A percentile compares a stretch with the other conserved stretches of the same genome.
phyloP scores from a whole-genome alignment of 2,797 vertebrate genomes.

The Paguma larvata region DNA sequence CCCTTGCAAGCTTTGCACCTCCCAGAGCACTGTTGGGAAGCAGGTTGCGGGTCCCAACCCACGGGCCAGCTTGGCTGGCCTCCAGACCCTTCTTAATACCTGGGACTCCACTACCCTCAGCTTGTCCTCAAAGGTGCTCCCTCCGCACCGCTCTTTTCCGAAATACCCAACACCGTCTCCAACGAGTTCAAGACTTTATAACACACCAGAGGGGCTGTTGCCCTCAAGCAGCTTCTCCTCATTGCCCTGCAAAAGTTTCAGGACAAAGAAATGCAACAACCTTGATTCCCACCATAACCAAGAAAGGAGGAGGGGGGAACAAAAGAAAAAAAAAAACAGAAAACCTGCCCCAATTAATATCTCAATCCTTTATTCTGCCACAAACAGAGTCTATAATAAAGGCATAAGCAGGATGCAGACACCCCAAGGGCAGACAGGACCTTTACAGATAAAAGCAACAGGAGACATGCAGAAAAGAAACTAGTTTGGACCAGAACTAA shows the following conservation, averaged over 20 bases:
- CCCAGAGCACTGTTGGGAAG: neutral
- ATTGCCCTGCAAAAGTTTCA: neutral
- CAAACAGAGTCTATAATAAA: neutral
- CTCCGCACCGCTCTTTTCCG: neutral
- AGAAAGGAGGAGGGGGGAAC: neutral
- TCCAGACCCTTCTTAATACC: neutral
- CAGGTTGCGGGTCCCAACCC: neutral
- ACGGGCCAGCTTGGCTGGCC: too few relatives aligned
- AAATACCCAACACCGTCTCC: neutral
- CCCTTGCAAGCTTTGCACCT: neutral
- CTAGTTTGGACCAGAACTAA: neutral
- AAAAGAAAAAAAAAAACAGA: neutral
- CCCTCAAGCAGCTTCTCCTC: neutral
- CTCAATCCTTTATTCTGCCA: neutral
- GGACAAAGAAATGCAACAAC: neutral
- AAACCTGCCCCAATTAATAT: neutral
- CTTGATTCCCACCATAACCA: neutral
- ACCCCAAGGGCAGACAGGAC: neutral
- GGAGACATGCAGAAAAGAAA: slow-evolving; percentile 18
- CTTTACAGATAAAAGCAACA: slow-evolving; percentile 11
- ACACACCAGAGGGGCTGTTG: neutral
- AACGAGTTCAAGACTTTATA: neutral
- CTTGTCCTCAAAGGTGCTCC: neutral
- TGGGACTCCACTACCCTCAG: neutral
- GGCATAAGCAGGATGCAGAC: neutral